Conservation (phyloP, 1,140 invertebrate species). For the Euglossa dilemma region DNA sequence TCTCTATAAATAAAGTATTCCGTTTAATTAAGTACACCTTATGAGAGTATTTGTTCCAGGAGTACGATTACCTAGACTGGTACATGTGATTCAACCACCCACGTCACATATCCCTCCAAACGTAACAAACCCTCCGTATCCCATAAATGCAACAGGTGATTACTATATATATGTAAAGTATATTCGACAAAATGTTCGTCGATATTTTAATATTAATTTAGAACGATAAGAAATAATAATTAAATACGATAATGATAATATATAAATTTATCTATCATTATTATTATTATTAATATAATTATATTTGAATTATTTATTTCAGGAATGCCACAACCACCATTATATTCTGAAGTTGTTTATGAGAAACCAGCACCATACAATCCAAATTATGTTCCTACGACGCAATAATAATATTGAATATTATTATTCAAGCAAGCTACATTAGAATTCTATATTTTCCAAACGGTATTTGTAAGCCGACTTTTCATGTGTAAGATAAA, state of each 20-base stretch:
- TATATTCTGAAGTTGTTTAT: conserved; percentile 65
- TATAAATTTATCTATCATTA: conserved; percentile 5
- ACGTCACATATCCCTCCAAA: conserved; percentile 26
- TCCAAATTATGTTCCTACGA: conserved; percentile 59
- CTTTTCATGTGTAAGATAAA: background rate
- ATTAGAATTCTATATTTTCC: background rate
- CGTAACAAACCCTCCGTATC: conserved; percentile 31
- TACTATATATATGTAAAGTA: conserved; percentile 9
- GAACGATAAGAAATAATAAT: background rate
- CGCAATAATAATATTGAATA: background rate
- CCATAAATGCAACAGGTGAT: conserved; percentile 60
- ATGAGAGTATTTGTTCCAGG: conserved; percentile 65
- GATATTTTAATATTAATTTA: background rate
- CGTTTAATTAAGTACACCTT: background rate
- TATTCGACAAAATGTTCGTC: background rate
- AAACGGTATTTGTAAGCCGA: background rate
- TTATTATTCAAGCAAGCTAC: background rate
- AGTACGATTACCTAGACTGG: conserved; percentile 58
- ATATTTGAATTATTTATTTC: conserved; percentile 1
- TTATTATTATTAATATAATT: background rate
- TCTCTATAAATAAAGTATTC: conserved; percentile 44
- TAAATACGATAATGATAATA: background rate
- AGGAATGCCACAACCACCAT: conserved; percentile 58
- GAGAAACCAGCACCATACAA: conserved; percentile 73
- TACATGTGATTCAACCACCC: conserved; percentile 61